Percentiles rank a stretch among this genome's conserved stretches.
Conservation (phyloP, 2,113 vertebrate species). For the Irena cyanogastra region DNA sequence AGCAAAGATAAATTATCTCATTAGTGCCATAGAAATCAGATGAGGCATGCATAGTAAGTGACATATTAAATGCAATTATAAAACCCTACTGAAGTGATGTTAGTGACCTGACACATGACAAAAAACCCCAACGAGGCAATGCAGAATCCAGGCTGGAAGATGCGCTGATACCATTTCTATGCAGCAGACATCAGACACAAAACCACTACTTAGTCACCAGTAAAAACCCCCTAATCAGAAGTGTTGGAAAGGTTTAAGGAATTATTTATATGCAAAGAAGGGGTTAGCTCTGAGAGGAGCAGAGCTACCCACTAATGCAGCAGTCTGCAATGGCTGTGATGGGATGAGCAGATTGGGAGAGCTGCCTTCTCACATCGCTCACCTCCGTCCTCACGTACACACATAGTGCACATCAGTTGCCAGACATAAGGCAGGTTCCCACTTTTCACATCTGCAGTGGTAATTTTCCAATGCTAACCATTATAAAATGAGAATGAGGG, state of each 20-base stretch:
- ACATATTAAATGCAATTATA: conserved; percentile 62
- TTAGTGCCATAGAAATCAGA: conserved; percentile 52
- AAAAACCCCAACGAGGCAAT: not conserved
- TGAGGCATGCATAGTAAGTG: conserved; percentile 36
- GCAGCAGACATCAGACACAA: not conserved
- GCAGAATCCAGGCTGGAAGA: not conserved
- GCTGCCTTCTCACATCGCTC: accelerated
- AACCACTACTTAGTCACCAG: not conserved
- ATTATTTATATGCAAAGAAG: not conserved
- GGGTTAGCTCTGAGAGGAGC: not conserved
- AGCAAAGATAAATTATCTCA: conserved; percentile 53
- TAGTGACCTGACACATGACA: conserved; percentile 48
- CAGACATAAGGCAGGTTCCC: not conserved
- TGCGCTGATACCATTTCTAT: not conserved
- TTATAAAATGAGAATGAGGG: not conserved
- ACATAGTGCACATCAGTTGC: accelerated
- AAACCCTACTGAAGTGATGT: conserved; percentile 50
- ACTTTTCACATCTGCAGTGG: not conserved
- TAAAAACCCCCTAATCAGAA: not conserved
- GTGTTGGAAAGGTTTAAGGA: not conserved
- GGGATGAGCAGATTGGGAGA: not conserved
- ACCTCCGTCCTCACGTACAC: accelerated
- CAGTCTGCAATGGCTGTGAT: not conserved
- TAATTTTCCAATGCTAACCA: not conserved
- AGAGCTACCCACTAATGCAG: not conserved